Evolutionary conservation across 1,140 invertebrate species (phyloP).

Genomic region (Bombus huntii): DNA sequence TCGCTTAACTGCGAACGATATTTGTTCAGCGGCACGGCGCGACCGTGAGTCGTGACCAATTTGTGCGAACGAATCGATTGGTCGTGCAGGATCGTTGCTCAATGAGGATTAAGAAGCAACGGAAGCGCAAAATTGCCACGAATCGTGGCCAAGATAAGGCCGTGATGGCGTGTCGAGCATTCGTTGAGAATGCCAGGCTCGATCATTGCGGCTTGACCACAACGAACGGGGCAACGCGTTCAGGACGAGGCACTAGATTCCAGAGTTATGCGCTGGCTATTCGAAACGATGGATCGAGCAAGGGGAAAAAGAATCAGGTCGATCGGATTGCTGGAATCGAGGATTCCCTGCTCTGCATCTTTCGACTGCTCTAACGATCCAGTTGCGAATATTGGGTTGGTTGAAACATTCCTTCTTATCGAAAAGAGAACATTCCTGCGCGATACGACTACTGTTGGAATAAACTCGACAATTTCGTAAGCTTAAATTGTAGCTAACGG

Average conservation of each 20-base stretch:
- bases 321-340: background rate
- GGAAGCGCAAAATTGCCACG: background rate
- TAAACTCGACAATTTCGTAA: background rate
- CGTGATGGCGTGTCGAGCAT: background rate
- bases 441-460: background rate
- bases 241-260: too few relatives aligned
- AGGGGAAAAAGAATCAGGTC: background rate
- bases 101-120: slow-evolving; percentile 1
- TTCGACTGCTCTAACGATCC: background rate
- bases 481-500: background rate
- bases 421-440: background rate
- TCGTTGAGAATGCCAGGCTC: background rate
- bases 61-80: slow-evolving; percentile 13
- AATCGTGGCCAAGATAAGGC: background rate
- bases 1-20: background rate
- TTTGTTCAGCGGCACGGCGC: background rate
- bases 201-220: background rate
- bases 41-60: background rate
- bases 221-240: slow-evolving; percentile 9
- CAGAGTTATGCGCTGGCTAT: background rate
- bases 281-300: background rate
- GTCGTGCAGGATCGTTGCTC: background rate
- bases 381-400: background rate
- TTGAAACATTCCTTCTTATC: background rate
- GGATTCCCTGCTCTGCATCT: background rate